Base-by-base conservation (phyloP, 1,140 invertebrate genomes). In the Diorhabda elongata region DNA sequence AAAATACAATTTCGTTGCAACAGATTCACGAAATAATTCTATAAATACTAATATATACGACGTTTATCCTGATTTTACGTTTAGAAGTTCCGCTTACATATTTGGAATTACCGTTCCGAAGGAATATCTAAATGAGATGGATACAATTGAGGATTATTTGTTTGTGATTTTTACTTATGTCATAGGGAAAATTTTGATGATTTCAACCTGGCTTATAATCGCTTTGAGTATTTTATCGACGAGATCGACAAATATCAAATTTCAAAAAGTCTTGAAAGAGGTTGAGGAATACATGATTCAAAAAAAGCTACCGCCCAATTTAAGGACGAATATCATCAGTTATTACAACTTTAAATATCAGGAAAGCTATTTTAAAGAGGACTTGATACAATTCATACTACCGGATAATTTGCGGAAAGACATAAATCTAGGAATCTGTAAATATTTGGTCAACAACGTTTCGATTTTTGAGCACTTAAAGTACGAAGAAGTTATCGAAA, bases 271-370 rank as follows among this genome's bases (percentile, higher is more conserved):
- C 4, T 75, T 77, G 61, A 73, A 69, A 7, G 71, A 78, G 63
- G 57, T 78, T 3, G 58, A 72, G 2, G 68, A 72, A 26, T 78
- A 75, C 61, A 77, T 78, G 73, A 66, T 60, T 9, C 71, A 73
- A 5, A 76, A 76, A 65, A 66, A 74, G 11, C 60, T 78, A 5
- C 76, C 77, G 2, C 41, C 60, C 2, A 64, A 64, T 44, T 68
- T 76, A 8, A 68, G 71, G 42, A 58, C 66, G 5, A 71, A 69
- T 56, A 62, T 78, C 4, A 45, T 75, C 26, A 60, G 65, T 42
- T 76, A 75, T 62, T 78, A 76, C 60, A 68, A 43, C 3, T 75
- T 75, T 58, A 74, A 70, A 68, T 78, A 74, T 57, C 72, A 72
- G 44, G 72, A 70, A 11, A 70, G 70, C 2, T 78, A 74, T 61